These are phyloP conservation scores for Mycalesis mineus DNA, from an alignment of 2,888 invertebrate species.

Conservation along the genomic window DNA sequence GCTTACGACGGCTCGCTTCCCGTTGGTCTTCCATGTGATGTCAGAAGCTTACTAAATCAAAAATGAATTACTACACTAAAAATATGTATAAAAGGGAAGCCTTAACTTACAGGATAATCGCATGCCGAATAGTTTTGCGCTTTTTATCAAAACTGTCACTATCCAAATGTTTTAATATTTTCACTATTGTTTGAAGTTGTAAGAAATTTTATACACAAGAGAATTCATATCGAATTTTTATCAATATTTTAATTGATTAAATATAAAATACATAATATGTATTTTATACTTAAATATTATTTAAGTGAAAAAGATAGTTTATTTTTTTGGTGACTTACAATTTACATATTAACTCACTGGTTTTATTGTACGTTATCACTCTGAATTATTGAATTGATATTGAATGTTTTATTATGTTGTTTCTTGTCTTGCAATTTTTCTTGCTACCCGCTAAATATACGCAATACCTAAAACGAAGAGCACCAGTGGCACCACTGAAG, in stretches of 20 bases:
- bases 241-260: too few species aligned
- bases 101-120: not conserved
- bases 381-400: too few species aligned
- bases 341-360: too few species aligned
- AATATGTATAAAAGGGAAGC: not conserved
- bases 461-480: constrained; percentile 34
- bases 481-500: constrained; percentile 59
- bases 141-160: not conserved
- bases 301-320: too few species aligned
- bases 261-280: too few species aligned
- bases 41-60: not conserved
- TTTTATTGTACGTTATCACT: too few species aligned
- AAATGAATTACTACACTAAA: not conserved
- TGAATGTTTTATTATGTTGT: too few species aligned
- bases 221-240: too few species aligned
- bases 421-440: not conserved
- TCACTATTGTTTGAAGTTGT: not conserved
- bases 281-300: too few species aligned
- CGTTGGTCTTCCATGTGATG: not conserved
- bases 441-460: not conserved
- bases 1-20: not conserved
- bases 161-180: too few species aligned
- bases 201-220: not conserved
- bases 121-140: not conserved
- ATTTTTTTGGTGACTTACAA: too few species aligned